Evolutionary conservation across 2,888 invertebrate species (phyloP).

Genomic region (Coremacera marginata): DNA sequence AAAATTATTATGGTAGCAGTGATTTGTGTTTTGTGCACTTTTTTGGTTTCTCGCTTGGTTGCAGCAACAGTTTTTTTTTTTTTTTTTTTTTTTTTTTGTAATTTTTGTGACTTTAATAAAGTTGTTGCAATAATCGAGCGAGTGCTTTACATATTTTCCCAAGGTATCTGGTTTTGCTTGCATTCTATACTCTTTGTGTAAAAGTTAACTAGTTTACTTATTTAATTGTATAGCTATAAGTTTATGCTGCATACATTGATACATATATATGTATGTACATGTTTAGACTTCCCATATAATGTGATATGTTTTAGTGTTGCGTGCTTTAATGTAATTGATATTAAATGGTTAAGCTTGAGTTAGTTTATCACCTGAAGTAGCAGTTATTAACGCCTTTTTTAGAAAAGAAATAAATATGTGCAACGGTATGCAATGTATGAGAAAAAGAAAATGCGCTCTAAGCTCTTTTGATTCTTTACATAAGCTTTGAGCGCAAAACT

Average conservation of each 20-base stretch:
- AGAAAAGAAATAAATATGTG: not conserved
- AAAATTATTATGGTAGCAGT: slow-evolving; percentile 17
- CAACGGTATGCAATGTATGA: not conserved
- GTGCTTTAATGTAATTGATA: slow-evolving; percentile 27
- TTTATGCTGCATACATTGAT: too few species aligned
- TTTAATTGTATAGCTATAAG: too few species aligned
- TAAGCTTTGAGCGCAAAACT: not conserved
- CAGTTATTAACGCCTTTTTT: not conserved
- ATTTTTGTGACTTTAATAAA: not conserved
- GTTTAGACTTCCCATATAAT: slow-evolving; percentile 9
- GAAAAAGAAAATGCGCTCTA: not conserved
- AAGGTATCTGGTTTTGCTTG: slow-evolving; percentile 27
- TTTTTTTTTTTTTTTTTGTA: not conserved
- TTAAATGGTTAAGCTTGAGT: not conserved
- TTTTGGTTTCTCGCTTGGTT: slow-evolving; percentile 21
- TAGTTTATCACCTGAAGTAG: not conserved
- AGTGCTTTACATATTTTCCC: slow-evolving; percentile 20
- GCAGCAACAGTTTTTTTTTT: slow-evolving; percentile 1
- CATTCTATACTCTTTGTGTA: not conserved
- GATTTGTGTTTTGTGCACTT: slow-evolving; percentile 19
- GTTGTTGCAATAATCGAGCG: not conserved
- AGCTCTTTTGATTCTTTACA: not conserved
- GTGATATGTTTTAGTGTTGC: slow-evolving; percentile 10
- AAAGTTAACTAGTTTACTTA: not conserved
- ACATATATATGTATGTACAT: not conserved